phyloP scores from a whole-genome alignment of 2,113 vertebrate genomes.

The Pachyramphus minor region DNA sequence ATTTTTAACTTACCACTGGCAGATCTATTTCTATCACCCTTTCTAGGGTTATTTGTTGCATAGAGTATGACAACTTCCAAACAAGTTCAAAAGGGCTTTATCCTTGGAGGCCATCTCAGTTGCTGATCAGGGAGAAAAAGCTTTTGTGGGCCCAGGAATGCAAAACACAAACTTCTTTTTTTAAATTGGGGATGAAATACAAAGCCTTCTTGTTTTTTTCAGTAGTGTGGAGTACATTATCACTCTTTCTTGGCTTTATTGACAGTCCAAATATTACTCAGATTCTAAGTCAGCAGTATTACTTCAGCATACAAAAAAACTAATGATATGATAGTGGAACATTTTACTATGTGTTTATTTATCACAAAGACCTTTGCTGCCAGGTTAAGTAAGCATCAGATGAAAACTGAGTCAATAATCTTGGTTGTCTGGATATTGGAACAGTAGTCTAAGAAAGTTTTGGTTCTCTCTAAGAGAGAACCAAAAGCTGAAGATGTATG shows the following conservation, averaged over 20 bases:
- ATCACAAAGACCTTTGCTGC: not conserved
- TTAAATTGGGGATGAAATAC: not conserved
- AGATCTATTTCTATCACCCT: not conserved
- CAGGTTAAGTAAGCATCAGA: not conserved
- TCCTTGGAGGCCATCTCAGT: not conserved
- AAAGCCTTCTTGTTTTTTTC: not conserved
- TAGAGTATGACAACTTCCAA: not conserved
- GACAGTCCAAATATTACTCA: not conserved
- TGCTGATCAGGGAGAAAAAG: not conserved
- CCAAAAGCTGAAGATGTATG: not conserved
- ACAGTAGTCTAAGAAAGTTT: not conserved
- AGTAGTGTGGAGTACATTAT: not conserved
- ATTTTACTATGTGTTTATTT: not conserved
- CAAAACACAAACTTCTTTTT: not conserved
- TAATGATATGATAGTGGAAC: not conserved
- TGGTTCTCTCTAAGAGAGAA: too few relatives aligned
- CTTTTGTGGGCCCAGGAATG: not conserved
- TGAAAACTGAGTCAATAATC: not conserved
- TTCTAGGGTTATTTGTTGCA: not conserved
- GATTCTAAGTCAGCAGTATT: not conserved
- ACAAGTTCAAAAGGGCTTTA: not conserved
- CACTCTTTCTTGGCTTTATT: not conserved
- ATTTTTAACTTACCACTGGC: not conserved
- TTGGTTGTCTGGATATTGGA: not conserved
- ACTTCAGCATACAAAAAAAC: not conserved